phyloP scores from a whole-genome alignment of 1,140 invertebrate species.

The Bemisia tabaci region DNA sequence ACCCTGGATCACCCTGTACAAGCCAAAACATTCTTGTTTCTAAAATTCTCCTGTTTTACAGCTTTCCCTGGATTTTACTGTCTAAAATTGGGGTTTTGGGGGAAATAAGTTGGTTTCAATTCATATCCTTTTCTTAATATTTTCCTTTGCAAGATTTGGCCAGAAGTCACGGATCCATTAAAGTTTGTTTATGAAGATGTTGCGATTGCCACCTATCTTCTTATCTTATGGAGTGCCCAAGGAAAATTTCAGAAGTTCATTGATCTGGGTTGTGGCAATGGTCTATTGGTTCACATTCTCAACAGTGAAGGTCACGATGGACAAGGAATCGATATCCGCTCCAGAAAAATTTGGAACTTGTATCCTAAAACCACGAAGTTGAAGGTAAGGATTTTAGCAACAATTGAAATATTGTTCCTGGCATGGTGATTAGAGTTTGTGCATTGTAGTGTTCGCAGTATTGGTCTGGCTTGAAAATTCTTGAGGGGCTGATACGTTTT shows the following conservation, averaged over 20 bases:
- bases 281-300: conserved; percentile 80
- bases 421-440: too few relatives aligned
- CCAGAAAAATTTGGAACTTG: conserved; percentile 78
- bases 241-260: conserved; percentile 52
- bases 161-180: conserved; percentile 78
- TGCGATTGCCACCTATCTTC: conserved; percentile 83
- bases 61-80: too few relatives aligned
- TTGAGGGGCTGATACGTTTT: too few relatives aligned
- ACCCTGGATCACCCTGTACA: too few relatives aligned
- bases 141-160: conserved; percentile 50
- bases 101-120: too few relatives aligned
- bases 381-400: conserved; percentile 25
- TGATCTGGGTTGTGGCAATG: conserved; percentile 95
- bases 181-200: conserved; percentile 97
- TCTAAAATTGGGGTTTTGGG: too few relatives aligned
- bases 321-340: conserved; percentile 76
- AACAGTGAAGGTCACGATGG: conserved; percentile 72
- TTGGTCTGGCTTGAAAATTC: too few relatives aligned
- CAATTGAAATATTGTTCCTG: conserved; percentile 30
- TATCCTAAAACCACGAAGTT: conserved; percentile 40
- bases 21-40: too few relatives aligned
- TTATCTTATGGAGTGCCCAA: conserved; percentile 54
- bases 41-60: too few relatives aligned
- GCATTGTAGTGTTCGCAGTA: too few relatives aligned
- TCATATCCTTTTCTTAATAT: conserved; percentile 7